Base-by-base conservation (phyloP, 2,888 invertebrate genomes). In the Cremastinae sp. region DNA sequence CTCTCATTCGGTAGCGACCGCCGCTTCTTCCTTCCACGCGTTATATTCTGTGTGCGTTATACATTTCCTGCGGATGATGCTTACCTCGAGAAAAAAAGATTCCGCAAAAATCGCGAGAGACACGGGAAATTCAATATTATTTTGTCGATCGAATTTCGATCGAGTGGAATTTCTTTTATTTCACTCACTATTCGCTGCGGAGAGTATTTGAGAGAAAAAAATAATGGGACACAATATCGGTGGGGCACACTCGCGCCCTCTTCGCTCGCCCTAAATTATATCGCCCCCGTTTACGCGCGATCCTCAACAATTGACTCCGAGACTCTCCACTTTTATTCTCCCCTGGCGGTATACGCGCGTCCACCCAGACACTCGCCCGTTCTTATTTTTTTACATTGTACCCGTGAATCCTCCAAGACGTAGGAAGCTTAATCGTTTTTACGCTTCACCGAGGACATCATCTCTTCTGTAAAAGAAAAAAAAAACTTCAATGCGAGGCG, bases 51-150 rank as follows among this genome's bases (percentile, higher is more conserved):
- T n/a, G n/a, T n/a, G n/a, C n/a, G n/a, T n/a, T n/a, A n/a, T n/a
- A n/a, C n/a, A n/a, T n/a, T n/a, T n/a, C n/a, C n/a, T n/a, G n/a
- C n/a, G n/a, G n/a, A n/a, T n/a, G n/a, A n/a, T n/a, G n/a, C n/a
- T n/a, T n/a, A n/a, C n/a, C n/a, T 22, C 10, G 22, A 22, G 5
- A 41, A 35, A 14, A 35, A 9, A 22, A 49, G 47, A 61, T 41
- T 51, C 59, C 49, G 41, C 41, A 22, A 18, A 41, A 16, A 41
- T 69, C 51, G 41, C 16, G 28, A 49, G 58, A 73, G 28, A n/a
- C 53, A 55, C 72, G 78, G 75, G 82, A 85, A 86, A 87, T 83
- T 84, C 87, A 86, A 87, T 87, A 87, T n/a, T n/a, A n/a, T 87
- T 87, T 87, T 87, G 86, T 81, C 84, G 85, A 87, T 87, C 85